Base-by-base conservation (phyloP, 2,888 invertebrate genomes). In the Lasioglossum pauxillum region DNA sequence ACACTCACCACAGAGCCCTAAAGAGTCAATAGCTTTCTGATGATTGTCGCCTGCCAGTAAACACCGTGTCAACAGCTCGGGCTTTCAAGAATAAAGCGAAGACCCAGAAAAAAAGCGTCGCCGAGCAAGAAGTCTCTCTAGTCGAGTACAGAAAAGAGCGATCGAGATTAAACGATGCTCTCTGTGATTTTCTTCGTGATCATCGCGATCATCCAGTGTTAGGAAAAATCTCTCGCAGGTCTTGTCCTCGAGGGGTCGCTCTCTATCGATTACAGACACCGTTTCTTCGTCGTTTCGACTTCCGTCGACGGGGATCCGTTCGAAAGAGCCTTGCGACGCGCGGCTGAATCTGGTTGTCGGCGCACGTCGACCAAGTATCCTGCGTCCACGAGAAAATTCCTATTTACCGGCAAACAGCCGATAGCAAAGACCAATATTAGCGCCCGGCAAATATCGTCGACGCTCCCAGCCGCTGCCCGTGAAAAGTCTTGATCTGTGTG, bases 381-480 rank as follows among this genome's bases (percentile, higher is more conserved):
- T 44, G 44, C 75, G 57, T 73, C 57, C 78, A 77, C 67, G 75
- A 89, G 88, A 90, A 90, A 90, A 88, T 88, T 90, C 85, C 85
- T 90, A 86, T 90, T 90, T 90, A 88, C 90, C 88, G 80, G 84
- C 88, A 90, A 90, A 90, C 85, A 89, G 85, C 90, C 90, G 85
- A 90, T 89, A 85, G 90, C 84, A 69, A 89, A 85, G 84, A 80
- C 84, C 91, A 89, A 90, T 90, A 90, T 90, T 90, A 88, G 91
- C 90, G 82, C 64, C 64, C 69, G 79, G 80, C 79, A 90, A 90
- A 90, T 90, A 91, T 88, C 86, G 82, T 71, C 75, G 73, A 71
- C 74, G 71, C 82, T 80, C 64, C 73, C 83, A 80, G 67, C 76
- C 84, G 53, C 41, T 53, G 76, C 53, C 76, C 78, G 72, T 84